Evolutionary conservation across 2,888 invertebrate species (phyloP), one percentile per base, ranked within the genome.

Genomic region (Tolmerus cingulatus): DNA sequence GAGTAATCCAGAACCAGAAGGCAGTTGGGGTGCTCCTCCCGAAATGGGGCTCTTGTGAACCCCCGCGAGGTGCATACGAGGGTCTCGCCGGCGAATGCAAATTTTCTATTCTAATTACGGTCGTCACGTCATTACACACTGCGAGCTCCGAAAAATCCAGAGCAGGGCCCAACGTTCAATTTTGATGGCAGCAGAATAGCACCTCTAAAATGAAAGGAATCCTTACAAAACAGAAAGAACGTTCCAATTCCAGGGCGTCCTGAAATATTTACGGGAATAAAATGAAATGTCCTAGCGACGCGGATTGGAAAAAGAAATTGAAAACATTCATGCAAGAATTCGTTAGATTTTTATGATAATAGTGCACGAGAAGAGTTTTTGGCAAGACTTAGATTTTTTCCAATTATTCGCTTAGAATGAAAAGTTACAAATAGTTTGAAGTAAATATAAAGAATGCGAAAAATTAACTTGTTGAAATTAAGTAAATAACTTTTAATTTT

Each of bases 61-160:
- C 43, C 14, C 27, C 66, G 4, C 27, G n/a, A 66, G 66, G 66
- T 27, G 66, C 66, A 66, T 57, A 23, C 5, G 34, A 37, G n/a
- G 30, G n/a, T n/a, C 34, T 27, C 34, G 27, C 19, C 34, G 34
- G n/a, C 8, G 51, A 82, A 82, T 82, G 82, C 57, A 81, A 82
- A 82, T 82, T 82, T 82, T 19, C 82, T 19, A 57, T 57, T 82
- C 34, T 82, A 82, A 82, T 82, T 82, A 82, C 82, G 37, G 19
- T 66, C 57, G 82, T 66, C 82, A 82, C 82, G 82, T 57, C 37
- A 82, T 57, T 82, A 82, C 40, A 82, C 57, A 34, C n/a, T 5
- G n/a, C 8, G 27, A 9, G 34, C 30, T 37, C n/a, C 8, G 82
- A 55, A 82, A 82, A 66, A 34, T 37, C 55, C 82, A 82, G 46